These are phyloP conservation scores for Cephalopholis sonnerati DNA, from an alignment of 2,113 vertebrate species.

Conservation along the genomic window DNA sequence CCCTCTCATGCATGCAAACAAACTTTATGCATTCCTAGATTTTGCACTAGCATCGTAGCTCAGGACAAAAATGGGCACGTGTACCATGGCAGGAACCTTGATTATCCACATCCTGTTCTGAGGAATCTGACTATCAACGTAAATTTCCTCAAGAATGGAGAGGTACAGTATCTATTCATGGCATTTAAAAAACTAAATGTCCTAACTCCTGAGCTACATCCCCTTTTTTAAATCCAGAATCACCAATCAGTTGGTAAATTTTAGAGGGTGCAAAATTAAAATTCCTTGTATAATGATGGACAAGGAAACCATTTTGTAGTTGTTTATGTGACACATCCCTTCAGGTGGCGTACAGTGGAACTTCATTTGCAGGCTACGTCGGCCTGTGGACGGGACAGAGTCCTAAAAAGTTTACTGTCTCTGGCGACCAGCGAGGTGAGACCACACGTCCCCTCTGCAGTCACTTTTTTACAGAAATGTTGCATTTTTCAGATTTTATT, in stretches of 20 bases:
- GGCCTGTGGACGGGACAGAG: conserved; percentile 97
- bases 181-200: background rate
- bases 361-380: conserved; percentile 93
- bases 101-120: conserved; percentile 87
- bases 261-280: background rate
- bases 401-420: conserved; percentile 91
- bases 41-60: conserved; percentile 94
- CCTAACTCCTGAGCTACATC: background rate
- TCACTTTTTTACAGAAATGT: background rate
- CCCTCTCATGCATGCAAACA: background rate
- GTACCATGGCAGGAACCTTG: conserved; percentile 94
- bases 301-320: background rate
- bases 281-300: background rate
- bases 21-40: conserved; percentile 80
- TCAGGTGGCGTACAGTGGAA: conserved; percentile 90
- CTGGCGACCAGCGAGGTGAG: conserved; percentile 91
- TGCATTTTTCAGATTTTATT: background rate
- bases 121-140: conserved; percentile 90
- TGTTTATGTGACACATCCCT: background rate
- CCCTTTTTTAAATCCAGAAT: background rate
- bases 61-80: conserved; percentile 90
- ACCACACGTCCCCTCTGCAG: background rate
- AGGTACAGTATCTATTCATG: conserved; percentile 74
- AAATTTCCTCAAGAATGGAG: conserved; percentile 86
- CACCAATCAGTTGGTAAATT: background rate